Base-by-base conservation (phyloP, 2,113 vertebrate genomes). In the Montifringilla adamsi region DNA sequence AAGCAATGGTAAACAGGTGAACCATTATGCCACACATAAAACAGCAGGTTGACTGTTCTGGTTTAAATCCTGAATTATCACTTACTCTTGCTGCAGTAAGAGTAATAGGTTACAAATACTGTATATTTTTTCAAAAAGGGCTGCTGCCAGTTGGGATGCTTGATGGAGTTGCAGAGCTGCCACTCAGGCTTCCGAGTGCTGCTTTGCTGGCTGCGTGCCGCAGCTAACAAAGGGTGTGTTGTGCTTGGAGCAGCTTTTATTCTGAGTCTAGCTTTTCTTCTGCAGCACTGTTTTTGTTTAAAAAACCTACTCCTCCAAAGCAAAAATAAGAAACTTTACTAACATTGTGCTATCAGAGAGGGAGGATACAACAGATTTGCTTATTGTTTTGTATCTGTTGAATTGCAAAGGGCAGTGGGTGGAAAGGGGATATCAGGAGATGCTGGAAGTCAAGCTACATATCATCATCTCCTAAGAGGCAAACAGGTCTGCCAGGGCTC, bases 171-270 rank as follows among this genome's bases (percentile, higher is more conserved):
- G 64, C 60, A 64, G 93, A 59, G 52, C 85, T 90, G 62, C 84
- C 60, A 39, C 0, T 1, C 55, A 69, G 50, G 49, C 49, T 89
- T 46, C 66, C 0, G 0, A 86, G 50, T 73, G 50, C 82, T 0
- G 11, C 26, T 69, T 52, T 53, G 26, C 77, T 0, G 6, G 31
- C 58, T 79, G 26, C 7, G 0, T 59, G 43, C 75, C 86, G 79
- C 52, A 67, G 60, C 76, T 87, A 56, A 93, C 87, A 93, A 96
- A 94, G 73, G 44, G 28, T 78, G 82, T 93, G 76, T 68, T 96
- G 69, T 88, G 64, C 43, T 93, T 69, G 86, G 46, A 73, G 82
- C 39, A 67, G 67, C 1, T 0, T 58, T 77, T 63, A 56, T 52
- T 87, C 39, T 0, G 0, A 64, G 73, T 31, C 77, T 1, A 0